Base-by-base conservation (phyloP, 2,888 invertebrate genomes). In the Horisme vitalbata region DNA sequence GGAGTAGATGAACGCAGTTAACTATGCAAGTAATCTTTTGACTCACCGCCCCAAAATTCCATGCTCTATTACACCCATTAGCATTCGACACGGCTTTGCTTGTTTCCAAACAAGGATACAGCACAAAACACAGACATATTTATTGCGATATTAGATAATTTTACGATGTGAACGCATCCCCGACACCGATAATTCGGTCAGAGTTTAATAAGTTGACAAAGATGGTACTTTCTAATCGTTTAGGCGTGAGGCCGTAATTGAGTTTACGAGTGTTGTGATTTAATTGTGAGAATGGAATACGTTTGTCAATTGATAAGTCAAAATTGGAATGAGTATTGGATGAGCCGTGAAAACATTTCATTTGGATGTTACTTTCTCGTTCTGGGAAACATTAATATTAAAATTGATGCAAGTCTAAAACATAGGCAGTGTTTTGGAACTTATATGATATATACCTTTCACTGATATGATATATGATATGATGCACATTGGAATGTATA, bases 181-280 rank as follows among this genome's bases (percentile, higher is more conserved):
- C 65, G 55, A 68, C 61, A 61, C 63, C 59, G 26, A 12, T 88
- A 86, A 89, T 80, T 87, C 87, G 86, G 88, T 89, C 88, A 89
- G 79, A 89, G 80, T 89, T 89, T 89, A 88, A 88, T 76, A 66
- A 83, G 84, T 66, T 79, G 71, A 89, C 88, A 89, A 89, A 88
- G 86, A 84, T 86, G 43, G 57, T 52, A 50, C 66, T 76, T 79
- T 65, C 77, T 82, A 86, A 88, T 84, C 75, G 82, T 56, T 71
- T 57, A 66, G 84, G 88, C 79, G 83, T 77, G 74, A 65, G 73
- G 76, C 67, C 68, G 62, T 68, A 64, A 68, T 65, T 65, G 71
- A 66, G 62, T 79, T 83, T 77, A 75, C 78, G 73, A 84, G 81
- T 84, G 80, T 77, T 72, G 27, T 70, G 63, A 61, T 72, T 76